Conservation (phyloP, 2,113 vertebrate genomes). For the Psittacara wagleri region DNA sequence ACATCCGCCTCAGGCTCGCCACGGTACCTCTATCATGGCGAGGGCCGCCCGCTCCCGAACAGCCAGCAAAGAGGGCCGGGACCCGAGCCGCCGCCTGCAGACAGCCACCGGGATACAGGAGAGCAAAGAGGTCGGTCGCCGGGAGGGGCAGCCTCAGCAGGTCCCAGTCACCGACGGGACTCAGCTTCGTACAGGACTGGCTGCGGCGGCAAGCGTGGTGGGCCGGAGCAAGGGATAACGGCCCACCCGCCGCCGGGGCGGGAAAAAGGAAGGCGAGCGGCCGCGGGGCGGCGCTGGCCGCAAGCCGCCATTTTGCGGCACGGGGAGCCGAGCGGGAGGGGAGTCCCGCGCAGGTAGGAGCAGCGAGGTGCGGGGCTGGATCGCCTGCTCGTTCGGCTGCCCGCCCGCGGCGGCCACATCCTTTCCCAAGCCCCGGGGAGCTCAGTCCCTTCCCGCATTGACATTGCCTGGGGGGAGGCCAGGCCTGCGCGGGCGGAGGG, state of each 20-base stretch:
- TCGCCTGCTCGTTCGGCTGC: too few species aligned
- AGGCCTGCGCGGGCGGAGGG: background rate
- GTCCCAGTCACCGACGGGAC: fast-evolving
- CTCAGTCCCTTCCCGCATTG: too few species aligned
- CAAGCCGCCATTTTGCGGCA: conserved; percentile 41
- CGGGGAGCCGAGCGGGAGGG: background rate
- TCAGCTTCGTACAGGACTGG: fast-evolving
- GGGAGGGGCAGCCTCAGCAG: too few species aligned
- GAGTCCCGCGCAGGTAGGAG: background rate
- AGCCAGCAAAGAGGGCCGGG: background rate
- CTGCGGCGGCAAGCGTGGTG: background rate
- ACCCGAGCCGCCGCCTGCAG: background rate
- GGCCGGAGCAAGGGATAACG: background rate
- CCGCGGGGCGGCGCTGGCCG: background rate
- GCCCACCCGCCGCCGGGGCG: background rate
- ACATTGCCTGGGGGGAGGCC: background rate
- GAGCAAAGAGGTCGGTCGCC: too few species aligned
- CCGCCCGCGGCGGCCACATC: background rate
- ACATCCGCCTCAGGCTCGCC: background rate
- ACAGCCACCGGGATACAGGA: too few species aligned
- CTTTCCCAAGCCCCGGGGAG: too few species aligned
- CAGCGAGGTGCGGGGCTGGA: background rate
- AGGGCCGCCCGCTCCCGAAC: background rate
- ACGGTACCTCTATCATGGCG: conserved; percentile 30
- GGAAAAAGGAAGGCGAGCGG: too few species aligned